Conservation (phyloP, 2,888 invertebrate species). For the Iselma pallidipennis region DNA sequence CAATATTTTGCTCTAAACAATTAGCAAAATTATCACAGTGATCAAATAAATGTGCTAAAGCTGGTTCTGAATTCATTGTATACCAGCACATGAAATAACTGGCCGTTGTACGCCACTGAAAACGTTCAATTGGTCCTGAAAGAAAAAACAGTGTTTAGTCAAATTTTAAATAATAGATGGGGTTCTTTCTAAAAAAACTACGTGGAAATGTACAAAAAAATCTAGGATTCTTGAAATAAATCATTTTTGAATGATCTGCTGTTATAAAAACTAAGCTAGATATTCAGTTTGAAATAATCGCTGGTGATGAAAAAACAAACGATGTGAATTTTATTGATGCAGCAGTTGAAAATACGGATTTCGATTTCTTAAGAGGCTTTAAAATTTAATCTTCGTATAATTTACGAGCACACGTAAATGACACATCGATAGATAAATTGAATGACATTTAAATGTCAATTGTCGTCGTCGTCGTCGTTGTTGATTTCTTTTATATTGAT, state of each 20-base stretch:
- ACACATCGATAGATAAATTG: too few species aligned
- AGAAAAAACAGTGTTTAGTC: not conserved
- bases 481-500: not conserved
- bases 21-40: constrained; percentile 66
- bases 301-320: not conserved
- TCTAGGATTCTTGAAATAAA: not conserved
- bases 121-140: constrained; percentile 60
- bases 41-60: constrained; percentile 60
- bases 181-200: not conserved
- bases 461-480: too few species aligned
- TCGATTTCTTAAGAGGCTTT: too few species aligned
- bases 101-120: constrained; percentile 66
- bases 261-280: not conserved
- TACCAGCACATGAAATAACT: constrained; percentile 72
- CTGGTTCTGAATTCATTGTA: constrained; percentile 61
- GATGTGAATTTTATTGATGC: not conserved
- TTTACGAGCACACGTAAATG: not conserved
- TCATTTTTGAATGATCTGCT: not conserved
- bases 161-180: constrained; percentile 13
- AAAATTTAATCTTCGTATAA: not conserved
- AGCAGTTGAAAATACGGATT: not conserved
- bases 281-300: not conserved
- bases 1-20: constrained; percentile 58
- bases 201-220: not conserved
- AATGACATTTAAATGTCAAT: too few species aligned